Evolutionary conservation across 2,888 invertebrate species (phyloP).

Genomic region (Napeogenes inachia): DNA sequence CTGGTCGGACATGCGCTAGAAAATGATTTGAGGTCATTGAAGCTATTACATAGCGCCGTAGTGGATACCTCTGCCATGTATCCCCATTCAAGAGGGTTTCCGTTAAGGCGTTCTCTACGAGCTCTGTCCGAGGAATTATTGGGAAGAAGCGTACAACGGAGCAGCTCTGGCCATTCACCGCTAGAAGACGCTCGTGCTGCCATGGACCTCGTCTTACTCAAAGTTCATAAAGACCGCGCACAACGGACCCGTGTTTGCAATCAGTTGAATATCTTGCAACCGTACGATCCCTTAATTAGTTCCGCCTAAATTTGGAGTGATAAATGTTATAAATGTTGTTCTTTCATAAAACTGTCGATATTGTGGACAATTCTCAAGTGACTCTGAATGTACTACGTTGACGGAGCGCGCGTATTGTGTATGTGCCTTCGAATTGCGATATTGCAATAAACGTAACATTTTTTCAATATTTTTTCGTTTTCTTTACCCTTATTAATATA

Average conservation of each 20-base stretch:
- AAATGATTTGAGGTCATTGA: slow-evolving; percentile 92
- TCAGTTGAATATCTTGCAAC: slow-evolving; percentile 57
- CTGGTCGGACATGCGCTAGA: slow-evolving; percentile 97
- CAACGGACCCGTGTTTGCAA: slow-evolving; percentile 43
- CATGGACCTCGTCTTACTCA: slow-evolving; percentile 91
- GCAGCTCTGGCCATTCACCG: slow-evolving; percentile 88
- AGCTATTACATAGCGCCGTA: slow-evolving; percentile 87
- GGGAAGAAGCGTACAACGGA: slow-evolving; percentile 88
- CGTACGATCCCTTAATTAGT: slow-evolving; percentile 68
- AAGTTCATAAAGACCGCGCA: slow-evolving; percentile 71
- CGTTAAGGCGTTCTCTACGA: slow-evolving; percentile 89
- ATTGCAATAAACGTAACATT: slow-evolving; percentile 75
- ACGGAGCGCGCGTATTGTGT: slow-evolving; percentile 72
- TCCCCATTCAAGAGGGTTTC: slow-evolving; percentile 90
- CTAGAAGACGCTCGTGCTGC: slow-evolving; percentile 94
- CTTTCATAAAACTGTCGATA: slow-evolving; percentile 52
- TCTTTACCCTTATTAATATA: slow-evolving; percentile 27
- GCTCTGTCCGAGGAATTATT: slow-evolving; percentile 85
- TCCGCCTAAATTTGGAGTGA: slow-evolving; percentile 61
- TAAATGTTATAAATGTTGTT: slow-evolving; percentile 51
- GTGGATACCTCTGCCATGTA: slow-evolving; percentile 94
- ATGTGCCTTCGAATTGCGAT: slow-evolving; percentile 76
- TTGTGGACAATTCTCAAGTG: slow-evolving; percentile 51
- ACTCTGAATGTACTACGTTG: slow-evolving; percentile 64
- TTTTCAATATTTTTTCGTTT: slow-evolving; percentile 53